Evolutionary conservation across 1,140 invertebrate species (phyloP), one percentile per base, ranked within the genome.

Genomic region (Cotesia chilonis): DNA sequence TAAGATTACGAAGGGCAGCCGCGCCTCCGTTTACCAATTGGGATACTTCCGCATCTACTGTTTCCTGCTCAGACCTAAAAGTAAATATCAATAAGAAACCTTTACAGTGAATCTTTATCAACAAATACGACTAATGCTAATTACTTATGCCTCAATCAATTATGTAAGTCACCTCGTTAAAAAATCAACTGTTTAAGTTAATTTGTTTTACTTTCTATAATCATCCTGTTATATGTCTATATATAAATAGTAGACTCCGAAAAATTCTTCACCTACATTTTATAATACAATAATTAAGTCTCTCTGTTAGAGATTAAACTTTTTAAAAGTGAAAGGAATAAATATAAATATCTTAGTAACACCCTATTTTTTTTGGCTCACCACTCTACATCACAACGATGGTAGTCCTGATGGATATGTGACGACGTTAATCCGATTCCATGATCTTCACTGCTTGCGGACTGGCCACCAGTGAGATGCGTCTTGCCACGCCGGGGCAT

Each of bases 1-100:
- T 81, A 57, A 73, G 72, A 76, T 76, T 76, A 61, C 78, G 74
- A 57, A 55, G 60, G 57, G 71, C 72, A 37, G 71, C 67, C 60
- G 73, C 66, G 4, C 71, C 72, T n/a, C 71, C 72, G 55, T 38
- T 68, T 60, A 81, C 78, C 17, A 83, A 76, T 67, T 73, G 78
- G n/a, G 79, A 80, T 36, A 82, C 74, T 57, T 83, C 80, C 12
- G 72, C 70, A 41, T 81, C 81, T 37, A 79, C 55, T 72, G 73
- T 75, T 59, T 83, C 82, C 36, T 71, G 68, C 12, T 82, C 80
- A 76, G 78, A 67, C 81, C 82, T 84, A 71, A 55, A 75, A 72
- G 6, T 54, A 35, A n/a, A 54, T 41, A 5, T 20, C 28, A 51
- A 70, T 14, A 14, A 14, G 14, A 28, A 17, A 70, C 12, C 12